Evolutionary conservation across 2,113 vertebrate genomes (phyloP), one percentile per base, ranked within the genome.

Genomic region (Melozone crissalis): DNA sequence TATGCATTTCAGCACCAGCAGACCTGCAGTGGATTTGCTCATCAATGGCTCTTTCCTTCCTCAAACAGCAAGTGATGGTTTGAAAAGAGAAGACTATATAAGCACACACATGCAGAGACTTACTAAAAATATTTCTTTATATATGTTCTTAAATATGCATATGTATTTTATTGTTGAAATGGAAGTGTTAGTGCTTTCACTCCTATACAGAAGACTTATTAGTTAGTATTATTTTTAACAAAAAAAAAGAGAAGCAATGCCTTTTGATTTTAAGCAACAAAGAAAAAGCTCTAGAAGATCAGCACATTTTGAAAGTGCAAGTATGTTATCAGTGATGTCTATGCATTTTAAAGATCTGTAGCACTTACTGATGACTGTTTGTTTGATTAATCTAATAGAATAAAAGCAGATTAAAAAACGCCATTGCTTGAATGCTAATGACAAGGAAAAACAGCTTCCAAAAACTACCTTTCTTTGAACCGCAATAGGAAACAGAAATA

Each of bases 91-190:
- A 33, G 20, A 57, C 35, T 24, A 8, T 4, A 15, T 11, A 59
- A 88, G 17, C 31, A 49, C 13, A 68, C 9, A 30, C 22, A 57
- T 0, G 0, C 1, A 83, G 10, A 58, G 7, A 4, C n/a, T 72
- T 49, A 43, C 63, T 46, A 41, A 61, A 94, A 90, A 10, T n/a
- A 11, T 37, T 37, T 79, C 61, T 65, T 41, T 8, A 54, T n/a
- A 35, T 12, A 26, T 41, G 5, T 41, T 68, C 16, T 26, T 54
- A 54, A 47, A 82, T 30, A 35, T 5, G 17, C 26, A 15, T 5
- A 33, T 5, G 13, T 35, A 26, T 74, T 39, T 47, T 41, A 31
- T 55, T 69, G 15, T 22, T 55, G n/a, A 68, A 75, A 68, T 12
- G 0, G 41, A 62, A n/a, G 20, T 30, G 11, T 26, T 54, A 54